A percentile compares a stretch with the other conserved stretches of the same genome.
Evolutionary conservation across 2,113 vertebrate genomes (phyloP).

Genomic region (Boleophthalmus pectinirostris): DNA sequence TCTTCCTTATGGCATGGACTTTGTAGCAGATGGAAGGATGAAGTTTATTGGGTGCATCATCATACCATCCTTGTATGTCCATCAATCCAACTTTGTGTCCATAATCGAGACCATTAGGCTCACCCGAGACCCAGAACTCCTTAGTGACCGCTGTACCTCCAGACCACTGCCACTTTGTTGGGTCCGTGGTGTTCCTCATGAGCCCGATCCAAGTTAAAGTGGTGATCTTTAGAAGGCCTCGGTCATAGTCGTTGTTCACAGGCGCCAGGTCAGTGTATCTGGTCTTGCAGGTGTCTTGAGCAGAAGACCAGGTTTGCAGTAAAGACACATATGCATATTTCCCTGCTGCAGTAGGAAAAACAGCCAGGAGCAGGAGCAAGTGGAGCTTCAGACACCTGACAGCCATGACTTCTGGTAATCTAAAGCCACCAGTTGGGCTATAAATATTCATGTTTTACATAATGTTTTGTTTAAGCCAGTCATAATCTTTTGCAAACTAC

Average conservation of each 20-base stretch:
- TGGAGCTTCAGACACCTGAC: too few species aligned
- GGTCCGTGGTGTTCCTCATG: background rate
- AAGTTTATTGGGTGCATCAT: fast-evolving
- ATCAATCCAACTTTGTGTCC: background rate
- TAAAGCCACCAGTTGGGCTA: too few species aligned
- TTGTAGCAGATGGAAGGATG: background rate
- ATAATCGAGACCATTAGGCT: background rate
- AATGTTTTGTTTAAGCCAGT: too few species aligned
- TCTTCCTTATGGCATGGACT: background rate
- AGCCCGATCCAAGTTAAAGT: background rate
- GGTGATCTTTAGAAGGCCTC: background rate
- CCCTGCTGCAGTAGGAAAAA: too few species aligned
- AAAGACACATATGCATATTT: too few species aligned
- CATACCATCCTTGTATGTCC: background rate
- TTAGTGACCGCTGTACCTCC: background rate
- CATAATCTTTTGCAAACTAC: too few species aligned
- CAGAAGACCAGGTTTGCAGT: background rate
- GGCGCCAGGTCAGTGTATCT: background rate
- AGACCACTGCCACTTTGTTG: background rate
- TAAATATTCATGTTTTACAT: too few species aligned
- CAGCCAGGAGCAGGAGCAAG: too few species aligned
- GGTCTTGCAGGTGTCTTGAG: background rate
- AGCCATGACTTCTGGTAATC: too few species aligned
- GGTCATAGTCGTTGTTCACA: background rate
- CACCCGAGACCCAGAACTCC: background rate